Evolutionary conservation across 2,113 vertebrate species (phyloP).

Genomic region (Rousettus leschenaultii): DNA sequence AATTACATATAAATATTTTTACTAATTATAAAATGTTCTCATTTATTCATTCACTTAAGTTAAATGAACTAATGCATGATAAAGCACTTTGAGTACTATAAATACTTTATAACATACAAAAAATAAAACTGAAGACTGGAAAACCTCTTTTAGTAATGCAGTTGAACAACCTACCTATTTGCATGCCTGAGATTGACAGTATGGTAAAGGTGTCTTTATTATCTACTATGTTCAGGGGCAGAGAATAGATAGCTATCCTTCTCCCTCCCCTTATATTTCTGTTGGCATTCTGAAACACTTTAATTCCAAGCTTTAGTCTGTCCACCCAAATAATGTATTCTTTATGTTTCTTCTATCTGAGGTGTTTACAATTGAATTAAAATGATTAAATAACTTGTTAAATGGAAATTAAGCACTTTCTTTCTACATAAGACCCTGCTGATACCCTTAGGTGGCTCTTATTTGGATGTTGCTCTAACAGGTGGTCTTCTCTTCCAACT

Average conservation of each 20-base stretch:
- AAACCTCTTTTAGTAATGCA: not conserved
- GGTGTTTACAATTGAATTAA: not conserved
- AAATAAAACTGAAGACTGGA: not conserved
- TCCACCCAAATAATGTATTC: not conserved
- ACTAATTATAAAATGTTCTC: constrained; percentile 38
- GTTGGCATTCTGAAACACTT: not conserved
- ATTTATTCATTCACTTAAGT: constrained; percentile 42
- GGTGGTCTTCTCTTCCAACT: not conserved
- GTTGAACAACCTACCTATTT: not conserved
- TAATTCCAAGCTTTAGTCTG: not conserved
- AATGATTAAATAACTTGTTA: not conserved
- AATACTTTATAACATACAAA: not conserved
- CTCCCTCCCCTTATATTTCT: not conserved
- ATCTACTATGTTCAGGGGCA: not conserved
- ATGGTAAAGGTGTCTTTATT: not conserved
- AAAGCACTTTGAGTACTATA: not conserved
- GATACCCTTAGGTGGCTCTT: not conserved
- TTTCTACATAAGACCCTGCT: not conserved
- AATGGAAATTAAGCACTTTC: not conserved
- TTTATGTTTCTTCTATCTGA: not conserved
- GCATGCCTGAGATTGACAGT: not conserved
- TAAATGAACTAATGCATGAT: constrained; percentile 33
- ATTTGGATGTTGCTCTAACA: not conserved
- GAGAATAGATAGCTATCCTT: not conserved
- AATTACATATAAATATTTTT: constrained; percentile 34